Evolutionary conservation across 1,140 invertebrate species (phyloP), one percentile per base, ranked within the genome.

Genomic region (Drosophila gunungcola): DNA sequence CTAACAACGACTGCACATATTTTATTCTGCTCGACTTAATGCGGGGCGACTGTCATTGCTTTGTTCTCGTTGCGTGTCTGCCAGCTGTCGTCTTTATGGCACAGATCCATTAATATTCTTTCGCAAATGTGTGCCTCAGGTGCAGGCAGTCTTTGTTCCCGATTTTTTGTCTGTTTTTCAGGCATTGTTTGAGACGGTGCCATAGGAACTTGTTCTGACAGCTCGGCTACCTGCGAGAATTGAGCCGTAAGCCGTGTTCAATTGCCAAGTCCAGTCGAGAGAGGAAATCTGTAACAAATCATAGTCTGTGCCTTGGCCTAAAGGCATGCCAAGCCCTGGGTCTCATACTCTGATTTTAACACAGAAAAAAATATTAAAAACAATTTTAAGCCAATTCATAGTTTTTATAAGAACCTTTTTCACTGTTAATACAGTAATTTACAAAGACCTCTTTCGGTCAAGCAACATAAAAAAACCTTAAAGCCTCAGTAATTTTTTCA

Each of bases 1-100:
- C 42, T 27, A 63, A 51, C 54, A 65, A 63, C 53, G 64, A 51
- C 27, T 68, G 58, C 67, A 62, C 68, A 73, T 89, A 89, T 90
- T 84, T 84, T 89, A 84, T 89, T 89, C 77, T 80, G 84, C 77
- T 85, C 80, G 84, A 89, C 85, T 86, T 90, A 89, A 85, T 78
- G 76, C 76, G 54, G 56, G 38, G 73, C 56, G 61, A 76, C 27
- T 76, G 73, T 74, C 82, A 75, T 54, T 70, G 82, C 73, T 83
- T 81, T 86, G 73, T 84, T 85, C 78, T 64, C 64, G 72, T 56
- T 77, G 51, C 76, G 53, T 88, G 83, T 83, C 83, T 88, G 75
- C 80, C 84, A 88, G 84, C 76, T 89, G 84, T 89, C 84, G 73
- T 80, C 80, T 80, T 84, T 89, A 89, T 89, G 62, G 85, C 84